These are phyloP conservation scores for Tamias sibiricus DNA, from an alignment of 2,113 vertebrate species.

Conservation along the genomic window DNA sequence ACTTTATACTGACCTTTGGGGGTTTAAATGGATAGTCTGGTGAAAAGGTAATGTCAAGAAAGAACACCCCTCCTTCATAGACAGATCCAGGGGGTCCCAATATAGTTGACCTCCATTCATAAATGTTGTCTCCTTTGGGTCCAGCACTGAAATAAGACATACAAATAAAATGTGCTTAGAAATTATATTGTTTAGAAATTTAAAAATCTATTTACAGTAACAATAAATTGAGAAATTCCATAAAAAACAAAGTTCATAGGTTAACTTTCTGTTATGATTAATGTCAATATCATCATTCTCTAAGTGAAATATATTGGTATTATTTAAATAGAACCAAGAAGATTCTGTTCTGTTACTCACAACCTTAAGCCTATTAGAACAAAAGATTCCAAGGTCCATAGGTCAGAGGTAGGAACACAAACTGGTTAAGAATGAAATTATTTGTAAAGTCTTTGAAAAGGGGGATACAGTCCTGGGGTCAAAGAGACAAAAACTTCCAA, in stretches of 20 bases:
- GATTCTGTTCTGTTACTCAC: not conserved
- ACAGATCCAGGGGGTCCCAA: constrained; percentile 98
- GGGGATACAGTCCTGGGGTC: not conserved
- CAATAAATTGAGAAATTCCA: constrained; percentile 5
- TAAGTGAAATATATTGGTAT: not conserved
- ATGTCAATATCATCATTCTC: not conserved
- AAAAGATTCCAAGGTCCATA: not conserved
- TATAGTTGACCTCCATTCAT: constrained; percentile 99
- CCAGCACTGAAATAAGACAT: constrained; percentile 93
- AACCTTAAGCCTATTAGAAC: not conserved
- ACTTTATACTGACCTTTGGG: constrained; percentile 94
- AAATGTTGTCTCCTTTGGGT: constrained; percentile 99
- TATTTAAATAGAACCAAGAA: constrained; percentile 27
- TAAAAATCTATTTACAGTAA: constrained; percentile 63
- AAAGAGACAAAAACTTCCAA: constrained; percentile 37
- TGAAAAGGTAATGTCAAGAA: constrained; percentile 99
- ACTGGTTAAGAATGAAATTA: constrained; percentile 31
- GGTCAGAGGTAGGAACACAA: not conserved
- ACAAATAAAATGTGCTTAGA: constrained; percentile 82
- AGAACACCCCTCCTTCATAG: constrained; percentile 99
- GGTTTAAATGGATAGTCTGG: constrained; percentile 99
- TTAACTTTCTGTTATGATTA: constrained; percentile 5
- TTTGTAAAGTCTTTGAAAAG: constrained; percentile 26
- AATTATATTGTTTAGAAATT: constrained; percentile 68
- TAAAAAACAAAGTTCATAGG: constrained; percentile 38